A percentile compares a stretch with the other conserved stretches of the same genome.
phyloP scores from a whole-genome alignment of 2,797 vertebrate species.

The Eulemur rubriventer region DNA sequence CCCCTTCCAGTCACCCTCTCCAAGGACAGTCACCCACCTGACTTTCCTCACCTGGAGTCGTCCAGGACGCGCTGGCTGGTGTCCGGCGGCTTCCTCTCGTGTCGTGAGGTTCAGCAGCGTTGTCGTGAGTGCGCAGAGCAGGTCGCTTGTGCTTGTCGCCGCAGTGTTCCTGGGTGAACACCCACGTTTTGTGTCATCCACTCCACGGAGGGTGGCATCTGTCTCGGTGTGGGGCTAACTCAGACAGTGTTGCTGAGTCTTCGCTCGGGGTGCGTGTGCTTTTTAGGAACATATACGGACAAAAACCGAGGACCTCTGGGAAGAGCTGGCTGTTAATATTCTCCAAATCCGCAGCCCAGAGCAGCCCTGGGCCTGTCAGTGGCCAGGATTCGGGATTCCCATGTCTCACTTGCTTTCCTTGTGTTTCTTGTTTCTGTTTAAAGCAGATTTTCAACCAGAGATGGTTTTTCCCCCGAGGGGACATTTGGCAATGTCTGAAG shows the following conservation, averaged over 20 bases:
- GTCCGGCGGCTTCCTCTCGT: rapidly evolving
- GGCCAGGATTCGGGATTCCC: not conserved
- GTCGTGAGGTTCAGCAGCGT: rapidly evolving
- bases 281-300: not conserved
- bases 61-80: rapidly evolving
- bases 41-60: rapidly evolving
- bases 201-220: not conserved
- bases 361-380: rapidly evolving
- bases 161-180: not conserved
- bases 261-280: not conserved
- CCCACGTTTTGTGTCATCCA: rapidly evolving
- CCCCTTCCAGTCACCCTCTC: not conserved
- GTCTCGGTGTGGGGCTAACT: not conserved
- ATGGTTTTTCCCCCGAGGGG: not conserved
- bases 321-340: rapidly evolving
- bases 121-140: rapidly evolving
- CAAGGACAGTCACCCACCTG: not conserved
- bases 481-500: not conserved
- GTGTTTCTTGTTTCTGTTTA: not conserved
- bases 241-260: not conserved
- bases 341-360: not conserved
- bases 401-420: not conserved
- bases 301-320: not conserved
- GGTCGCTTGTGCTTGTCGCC: rapidly evolving
- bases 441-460: not conserved